phyloP scores from a whole-genome alignment of 2,113 vertebrate species.

The Thryonomys swinderianus region DNA sequence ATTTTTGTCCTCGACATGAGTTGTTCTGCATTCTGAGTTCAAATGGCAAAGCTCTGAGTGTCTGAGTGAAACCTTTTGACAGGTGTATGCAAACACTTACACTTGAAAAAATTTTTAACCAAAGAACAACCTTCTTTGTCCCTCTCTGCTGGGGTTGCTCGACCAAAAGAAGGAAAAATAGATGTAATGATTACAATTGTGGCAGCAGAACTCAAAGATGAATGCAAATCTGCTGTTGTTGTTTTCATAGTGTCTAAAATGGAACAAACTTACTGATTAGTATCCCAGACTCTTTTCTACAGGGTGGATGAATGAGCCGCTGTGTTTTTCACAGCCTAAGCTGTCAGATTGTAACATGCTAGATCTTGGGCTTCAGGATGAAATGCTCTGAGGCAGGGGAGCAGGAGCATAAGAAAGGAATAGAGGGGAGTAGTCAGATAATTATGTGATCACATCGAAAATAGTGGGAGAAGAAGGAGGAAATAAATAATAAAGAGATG shows the following conservation, averaged over 20 bases:
- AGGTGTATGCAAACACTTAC: neutral
- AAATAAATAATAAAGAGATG: neutral
- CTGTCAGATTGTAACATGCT: neutral
- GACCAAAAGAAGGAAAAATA: neutral
- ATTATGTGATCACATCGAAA: neutral
- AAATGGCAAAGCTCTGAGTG: slow-evolving; percentile 50
- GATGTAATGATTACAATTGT: neutral
- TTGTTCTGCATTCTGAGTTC: slow-evolving; percentile 59
- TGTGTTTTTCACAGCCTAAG: neutral
- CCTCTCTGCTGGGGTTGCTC: neutral
- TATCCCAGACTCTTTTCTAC: neutral
- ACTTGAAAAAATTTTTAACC: slow-evolving; percentile 27
- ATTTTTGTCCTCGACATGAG: slow-evolving; percentile 53
- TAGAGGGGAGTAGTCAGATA: neutral
- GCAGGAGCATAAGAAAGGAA: neutral
- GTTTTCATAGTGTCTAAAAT: neutral
- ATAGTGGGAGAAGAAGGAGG: neutral
- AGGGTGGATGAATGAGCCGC: neutral
- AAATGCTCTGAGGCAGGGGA: neutral
- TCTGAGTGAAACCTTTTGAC: slow-evolving; percentile 43
- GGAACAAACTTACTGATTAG: neutral
- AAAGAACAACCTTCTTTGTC: slow-evolving; percentile 36
- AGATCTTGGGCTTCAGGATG: neutral
- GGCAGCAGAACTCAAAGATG: neutral
- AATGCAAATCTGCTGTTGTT: neutral